Percentiles rank a stretch among this genome's conserved stretches.
These are phyloP conservation scores for Tipula helvola DNA, from an alignment of 2,888 invertebrate species.

Conservation along the genomic window DNA sequence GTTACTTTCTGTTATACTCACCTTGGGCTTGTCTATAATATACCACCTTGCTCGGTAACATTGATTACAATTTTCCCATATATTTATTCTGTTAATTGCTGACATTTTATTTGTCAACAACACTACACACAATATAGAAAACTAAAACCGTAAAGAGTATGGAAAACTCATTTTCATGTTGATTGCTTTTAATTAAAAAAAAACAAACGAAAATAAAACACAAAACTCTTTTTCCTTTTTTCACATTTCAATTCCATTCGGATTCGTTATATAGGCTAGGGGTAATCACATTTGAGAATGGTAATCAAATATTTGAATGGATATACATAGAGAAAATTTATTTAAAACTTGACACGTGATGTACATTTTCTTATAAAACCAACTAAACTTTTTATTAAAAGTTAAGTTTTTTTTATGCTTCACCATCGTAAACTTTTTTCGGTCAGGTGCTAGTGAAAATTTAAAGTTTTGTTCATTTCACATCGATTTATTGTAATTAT, in stretches of 20 bases:
- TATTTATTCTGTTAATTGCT: neutral
- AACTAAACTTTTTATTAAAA: neutral
- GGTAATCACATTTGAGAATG: neutral
- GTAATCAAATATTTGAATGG: neutral
- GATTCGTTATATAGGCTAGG: neutral
- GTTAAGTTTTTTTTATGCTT: neutral
- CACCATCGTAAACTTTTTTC: neutral
- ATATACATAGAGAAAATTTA: neutral
- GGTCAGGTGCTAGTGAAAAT: neutral
- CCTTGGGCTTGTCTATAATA: neutral
- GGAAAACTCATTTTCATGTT: neutral
- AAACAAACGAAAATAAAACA: neutral
- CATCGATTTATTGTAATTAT: neutral
- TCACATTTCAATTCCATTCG: neutral
- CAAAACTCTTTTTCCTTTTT: neutral
- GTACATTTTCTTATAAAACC: neutral
- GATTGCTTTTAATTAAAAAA: neutral
- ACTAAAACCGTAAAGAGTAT: neutral
- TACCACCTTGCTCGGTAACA: neutral
- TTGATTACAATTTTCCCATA: neutral
- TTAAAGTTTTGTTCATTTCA: neutral
- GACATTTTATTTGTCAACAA: neutral
- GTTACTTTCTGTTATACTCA: too few species aligned
- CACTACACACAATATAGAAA: neutral
- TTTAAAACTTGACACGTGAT: neutral